phyloP scores from a whole-genome alignment of 2,113 vertebrate species.

The Hemichromis elongatus region DNA sequence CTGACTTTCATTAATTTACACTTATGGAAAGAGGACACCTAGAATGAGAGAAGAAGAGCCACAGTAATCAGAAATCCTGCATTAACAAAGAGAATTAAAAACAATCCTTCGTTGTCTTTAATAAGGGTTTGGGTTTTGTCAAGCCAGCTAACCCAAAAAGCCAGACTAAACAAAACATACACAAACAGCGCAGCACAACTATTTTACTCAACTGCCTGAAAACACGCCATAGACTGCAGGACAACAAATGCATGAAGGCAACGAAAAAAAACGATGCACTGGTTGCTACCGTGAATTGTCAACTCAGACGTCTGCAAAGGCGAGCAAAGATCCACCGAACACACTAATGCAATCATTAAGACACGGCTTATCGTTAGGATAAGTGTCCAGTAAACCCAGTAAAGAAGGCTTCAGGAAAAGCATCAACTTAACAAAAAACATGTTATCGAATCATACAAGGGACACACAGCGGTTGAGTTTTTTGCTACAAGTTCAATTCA shows the following conservation, averaged over 20 bases:
- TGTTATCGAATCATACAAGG: no score
- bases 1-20: rapidly evolving
- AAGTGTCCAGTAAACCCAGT: background rate
- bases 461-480: background rate
- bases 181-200: no score
- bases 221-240: background rate
- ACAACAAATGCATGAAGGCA: background rate
- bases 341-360: background rate
- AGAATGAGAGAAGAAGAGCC: background rate
- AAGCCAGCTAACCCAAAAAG: background rate
- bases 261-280: background rate
- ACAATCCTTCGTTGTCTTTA: background rate
- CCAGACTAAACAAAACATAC: no score
- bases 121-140: background rate
- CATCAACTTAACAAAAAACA: background rate
- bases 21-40: background rate
- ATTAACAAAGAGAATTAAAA: background rate
- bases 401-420: background rate
- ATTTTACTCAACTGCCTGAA: background rate
- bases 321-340: background rate
- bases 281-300: background rate
- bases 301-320: background rate
- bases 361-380: background rate
- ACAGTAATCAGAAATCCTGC: background rate
- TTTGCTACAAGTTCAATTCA: background rate